Evolutionary conservation across 2,797 vertebrate genomes (phyloP), one percentile per base, ranked within the genome.

Genomic region (Lepilemur ruficaudatus): DNA sequence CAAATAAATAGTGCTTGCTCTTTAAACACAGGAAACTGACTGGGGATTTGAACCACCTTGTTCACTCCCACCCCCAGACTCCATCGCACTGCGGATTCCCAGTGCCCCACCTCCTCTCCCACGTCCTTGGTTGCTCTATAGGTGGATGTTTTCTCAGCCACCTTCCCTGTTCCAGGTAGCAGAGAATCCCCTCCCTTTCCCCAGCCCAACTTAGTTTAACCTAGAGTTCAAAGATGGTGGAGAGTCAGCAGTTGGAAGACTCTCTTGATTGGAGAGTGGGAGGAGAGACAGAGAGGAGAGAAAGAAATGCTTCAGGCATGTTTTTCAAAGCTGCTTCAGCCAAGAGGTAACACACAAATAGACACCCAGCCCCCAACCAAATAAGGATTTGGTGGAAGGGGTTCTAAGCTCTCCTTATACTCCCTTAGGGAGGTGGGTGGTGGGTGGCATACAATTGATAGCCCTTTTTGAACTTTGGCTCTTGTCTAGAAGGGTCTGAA

Each of bases 91-190:
- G 25, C 82, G 30, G 86, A 89, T 89, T 95, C 97, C 94, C 89
- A 61, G 32, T 0, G 35, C 59, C 38, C 48, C 7, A 1, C 32
- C 46, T 41, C 30, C n/a, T n/a, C 23, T 30, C 89, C 20, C 23
- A 46, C 65, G 59, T 55, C 28, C 22, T 43, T 1, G 67, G 57
- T 15, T 5, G 28, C 52, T 46, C 38, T 48, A 11, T 1, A 25
- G 57, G 22, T 55, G 94, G 50, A 3, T 69, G 95, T 95, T 95
- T 93, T 72, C 93, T 96, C 22, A 0, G 57, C 84, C 80, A 65
- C 86, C 88, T 93, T 93, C 94, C 95, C 82, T 7, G 87, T 88
- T 93, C 82, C 96, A 97, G 95, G 97, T 97, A 97, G 46, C 11
- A 83, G 94, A 94, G 94, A 88, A 93, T 55, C 78, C 12, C 12